Conservation (phyloP, 2,888 invertebrate species). For the Orthosia cruda region DNA sequence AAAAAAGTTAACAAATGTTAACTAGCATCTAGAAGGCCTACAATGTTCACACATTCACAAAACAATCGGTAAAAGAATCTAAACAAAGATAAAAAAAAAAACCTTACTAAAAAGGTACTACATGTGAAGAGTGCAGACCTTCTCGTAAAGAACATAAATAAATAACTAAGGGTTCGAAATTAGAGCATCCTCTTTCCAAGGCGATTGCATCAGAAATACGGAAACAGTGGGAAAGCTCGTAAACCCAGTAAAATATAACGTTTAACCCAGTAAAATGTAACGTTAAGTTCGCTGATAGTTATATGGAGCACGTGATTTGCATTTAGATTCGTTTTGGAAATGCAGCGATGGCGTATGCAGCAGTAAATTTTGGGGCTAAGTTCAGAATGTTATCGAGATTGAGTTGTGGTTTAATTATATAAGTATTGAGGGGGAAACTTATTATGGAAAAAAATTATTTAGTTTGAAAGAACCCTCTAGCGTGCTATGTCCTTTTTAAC, state of each 20-base stretch:
- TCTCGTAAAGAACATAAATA: constrained; percentile 35
- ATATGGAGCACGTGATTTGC: constrained; percentile 44
- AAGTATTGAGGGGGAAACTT: neutral
- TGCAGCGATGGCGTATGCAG: constrained; percentile 35
- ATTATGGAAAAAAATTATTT: neutral
- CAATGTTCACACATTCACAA: too few species aligned
- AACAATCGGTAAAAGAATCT: too few species aligned
- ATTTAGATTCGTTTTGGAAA: constrained; percentile 57
- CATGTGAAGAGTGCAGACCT: neutral
- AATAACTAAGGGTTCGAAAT: constrained; percentile 38
- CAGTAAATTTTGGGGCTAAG: constrained; percentile 1
- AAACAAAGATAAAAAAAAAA: too few species aligned
- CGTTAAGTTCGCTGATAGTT: constrained; percentile 42
- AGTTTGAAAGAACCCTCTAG: too few species aligned
- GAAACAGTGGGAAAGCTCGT: constrained; percentile 3
- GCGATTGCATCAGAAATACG: constrained; percentile 21
- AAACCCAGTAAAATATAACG: constrained; percentile 40
- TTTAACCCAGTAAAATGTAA: constrained; percentile 48
- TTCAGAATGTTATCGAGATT: constrained; percentile 8
- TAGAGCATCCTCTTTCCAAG: constrained; percentile 5
- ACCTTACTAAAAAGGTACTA: neutral
- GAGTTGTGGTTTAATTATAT: neutral
- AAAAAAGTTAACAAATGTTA: too few species aligned
- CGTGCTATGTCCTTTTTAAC: too few species aligned
- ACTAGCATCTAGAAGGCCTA: too few species aligned